Conservation (phyloP, 2,797 vertebrate genomes). For the Poeciliopsis gracilis region DNA sequence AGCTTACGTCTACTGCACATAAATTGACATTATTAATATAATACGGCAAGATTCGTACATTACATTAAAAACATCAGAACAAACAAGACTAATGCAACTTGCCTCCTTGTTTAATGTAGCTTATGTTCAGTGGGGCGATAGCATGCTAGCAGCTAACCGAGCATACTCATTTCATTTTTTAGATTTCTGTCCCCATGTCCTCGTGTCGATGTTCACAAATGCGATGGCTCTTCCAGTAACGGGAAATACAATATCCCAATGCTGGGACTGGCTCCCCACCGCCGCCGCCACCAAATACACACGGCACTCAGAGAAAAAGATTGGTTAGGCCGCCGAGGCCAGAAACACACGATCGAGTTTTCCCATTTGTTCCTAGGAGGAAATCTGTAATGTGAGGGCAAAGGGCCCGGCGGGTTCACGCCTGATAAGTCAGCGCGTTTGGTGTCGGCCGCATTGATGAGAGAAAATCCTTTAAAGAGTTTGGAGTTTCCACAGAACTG, state of each 20-base stretch:
- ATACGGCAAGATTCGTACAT: background rate
- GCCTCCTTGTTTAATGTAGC: background rate
- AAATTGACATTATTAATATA: background rate
- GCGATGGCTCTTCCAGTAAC: conserved; percentile 42
- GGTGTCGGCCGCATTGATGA: conserved; percentile 65
- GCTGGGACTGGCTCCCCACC: conserved; percentile 5
- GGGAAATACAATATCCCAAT: conserved; percentile 63
- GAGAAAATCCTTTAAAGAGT: conserved; percentile 68
- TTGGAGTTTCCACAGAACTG: conserved; percentile 60
- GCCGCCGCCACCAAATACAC: conserved; percentile 33
- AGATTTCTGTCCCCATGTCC: background rate
- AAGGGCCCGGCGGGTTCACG: conserved; percentile 58
- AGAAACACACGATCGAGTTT: conserved; percentile 66
- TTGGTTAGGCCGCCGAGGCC: conserved; percentile 48
- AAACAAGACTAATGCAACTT: background rate
- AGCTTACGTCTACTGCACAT: background rate
- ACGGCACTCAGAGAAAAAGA: conserved; percentile 58
- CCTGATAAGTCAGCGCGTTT: conserved; percentile 62
- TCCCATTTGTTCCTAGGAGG: conserved; percentile 57
- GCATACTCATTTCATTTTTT: conserved; percentile 1
- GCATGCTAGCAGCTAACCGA: background rate
- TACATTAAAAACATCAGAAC: background rate
- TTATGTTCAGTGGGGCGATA: background rate
- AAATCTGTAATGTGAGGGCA: conserved; percentile 77
- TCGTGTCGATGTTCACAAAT: conserved; percentile 28